These are phyloP conservation scores for Aleiodes testaceus DNA, from an alignment of 2,888 invertebrate species.

Conservation along the genomic window DNA sequence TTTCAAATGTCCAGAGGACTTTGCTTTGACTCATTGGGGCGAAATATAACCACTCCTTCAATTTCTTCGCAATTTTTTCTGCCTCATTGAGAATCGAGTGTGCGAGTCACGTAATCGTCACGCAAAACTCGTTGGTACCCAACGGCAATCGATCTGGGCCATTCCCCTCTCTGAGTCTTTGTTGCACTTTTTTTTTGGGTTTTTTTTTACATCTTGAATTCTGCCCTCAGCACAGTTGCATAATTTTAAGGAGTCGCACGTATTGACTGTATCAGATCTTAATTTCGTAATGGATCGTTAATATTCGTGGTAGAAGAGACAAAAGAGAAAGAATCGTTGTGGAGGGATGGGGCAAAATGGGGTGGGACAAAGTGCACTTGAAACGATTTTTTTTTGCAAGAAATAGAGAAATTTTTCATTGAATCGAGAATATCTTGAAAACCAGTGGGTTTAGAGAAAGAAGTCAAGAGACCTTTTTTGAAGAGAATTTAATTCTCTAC, in stretches of 20 bases:
- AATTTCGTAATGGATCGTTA: too few relatives aligned
- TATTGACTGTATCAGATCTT: background rate
- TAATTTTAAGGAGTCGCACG: conserved; percentile 58
- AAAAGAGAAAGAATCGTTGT: too few relatives aligned
- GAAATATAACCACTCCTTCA: background rate
- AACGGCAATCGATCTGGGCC: conserved; percentile 42
- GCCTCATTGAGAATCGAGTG: conserved; percentile 29
- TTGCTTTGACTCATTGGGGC: too few relatives aligned
- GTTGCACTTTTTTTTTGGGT: conserved; percentile 39
- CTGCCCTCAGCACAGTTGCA: conserved; percentile 62
- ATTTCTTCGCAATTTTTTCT: background rate
- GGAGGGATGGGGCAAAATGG: too few relatives aligned
- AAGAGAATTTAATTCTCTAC: too few relatives aligned
- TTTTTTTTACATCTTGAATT: conserved; percentile 29
- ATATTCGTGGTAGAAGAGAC: background rate
- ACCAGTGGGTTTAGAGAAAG: too few relatives aligned
- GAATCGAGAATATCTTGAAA: too few relatives aligned
- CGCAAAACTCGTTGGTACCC: conserved; percentile 43
- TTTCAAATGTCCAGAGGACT: too few relatives aligned
- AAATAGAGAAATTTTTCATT: too few relatives aligned
- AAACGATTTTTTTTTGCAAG: too few relatives aligned
- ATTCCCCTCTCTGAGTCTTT: conserved; percentile 19
- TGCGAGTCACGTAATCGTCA: conserved; percentile 56
- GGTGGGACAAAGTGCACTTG: too few relatives aligned
- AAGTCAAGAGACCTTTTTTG: too few relatives aligned